Conservation (phyloP, 2,797 vertebrate species). For the Nothura maculosa region DNA sequence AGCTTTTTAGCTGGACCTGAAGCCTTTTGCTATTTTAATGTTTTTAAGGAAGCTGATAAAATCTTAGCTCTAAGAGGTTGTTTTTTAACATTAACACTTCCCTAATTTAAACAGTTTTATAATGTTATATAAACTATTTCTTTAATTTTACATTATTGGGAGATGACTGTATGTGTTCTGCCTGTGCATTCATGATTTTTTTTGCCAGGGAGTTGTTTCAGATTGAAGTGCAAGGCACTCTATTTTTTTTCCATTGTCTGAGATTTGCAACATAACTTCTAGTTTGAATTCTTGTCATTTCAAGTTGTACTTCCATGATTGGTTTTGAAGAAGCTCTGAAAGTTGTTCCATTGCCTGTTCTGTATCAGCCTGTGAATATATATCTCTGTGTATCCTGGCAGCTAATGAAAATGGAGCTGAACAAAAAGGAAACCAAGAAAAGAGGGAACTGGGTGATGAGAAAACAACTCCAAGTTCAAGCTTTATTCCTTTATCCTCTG, state of each 20-base stretch:
- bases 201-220: not conserved
- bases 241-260: not conserved
- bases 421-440: constrained; percentile 79
- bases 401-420: constrained; percentile 81
- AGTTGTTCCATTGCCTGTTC: not conserved
- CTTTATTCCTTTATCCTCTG: constrained; percentile 81
- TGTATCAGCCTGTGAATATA: not conserved
- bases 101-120: not conserved
- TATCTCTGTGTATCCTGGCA: constrained; percentile 57
- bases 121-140: not conserved
- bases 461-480: constrained; percentile 66
- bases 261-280: not conserved
- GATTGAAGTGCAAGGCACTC: not conserved
- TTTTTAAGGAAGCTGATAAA: not conserved
- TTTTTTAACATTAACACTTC: not conserved
- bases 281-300: not conserved
- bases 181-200: not conserved
- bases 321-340: not conserved
- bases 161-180: not conserved
- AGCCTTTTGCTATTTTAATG: not conserved
- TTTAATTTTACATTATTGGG: not conserved
- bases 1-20: not conserved
- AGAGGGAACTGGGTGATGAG: constrained; percentile 75
- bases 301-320: not conserved
- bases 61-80: not conserved